phyloP scores from a whole-genome alignment of 2,113 vertebrate species.

The Osmerus mordax region DNA sequence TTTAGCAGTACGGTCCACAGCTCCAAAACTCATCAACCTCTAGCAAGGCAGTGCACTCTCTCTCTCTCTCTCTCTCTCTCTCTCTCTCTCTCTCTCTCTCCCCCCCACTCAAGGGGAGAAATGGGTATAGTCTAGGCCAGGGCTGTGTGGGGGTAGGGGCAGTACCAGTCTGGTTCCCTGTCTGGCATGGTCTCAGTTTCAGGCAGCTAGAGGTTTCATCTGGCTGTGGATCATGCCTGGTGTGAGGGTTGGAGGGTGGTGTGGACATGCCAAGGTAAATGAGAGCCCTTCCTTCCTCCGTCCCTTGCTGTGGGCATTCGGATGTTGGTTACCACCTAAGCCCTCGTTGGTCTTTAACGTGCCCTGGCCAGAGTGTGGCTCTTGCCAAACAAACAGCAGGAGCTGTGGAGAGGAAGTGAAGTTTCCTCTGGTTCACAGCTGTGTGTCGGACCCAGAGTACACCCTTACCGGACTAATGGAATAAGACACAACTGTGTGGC shows the following conservation, averaged over 20 bases:
- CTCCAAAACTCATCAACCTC: slow-evolving; percentile 36
- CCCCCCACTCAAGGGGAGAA: slow-evolving; percentile 3
- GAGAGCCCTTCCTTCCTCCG: slow-evolving; percentile 32
- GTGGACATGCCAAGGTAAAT: slow-evolving; percentile 43
- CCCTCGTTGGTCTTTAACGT: slow-evolving; percentile 11
- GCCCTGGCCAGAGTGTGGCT: slow-evolving; percentile 28
- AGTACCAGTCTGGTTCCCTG: slow-evolving; percentile 12
- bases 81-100: slow-evolving; percentile 14
- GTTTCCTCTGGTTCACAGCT: slow-evolving; percentile 51
- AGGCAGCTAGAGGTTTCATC: slow-evolving; percentile 24
- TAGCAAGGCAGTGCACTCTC: slow-evolving; percentile 35
- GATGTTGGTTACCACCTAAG: slow-evolving; percentile 31
- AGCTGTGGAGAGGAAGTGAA: slow-evolving; percentile 50
- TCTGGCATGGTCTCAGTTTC: slow-evolving; percentile 22
- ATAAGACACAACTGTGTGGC: neutral
- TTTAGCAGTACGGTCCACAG: slow-evolving; percentile 42
- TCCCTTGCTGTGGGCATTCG: slow-evolving; percentile 4
- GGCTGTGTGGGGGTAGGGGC: slow-evolving; percentile 13
- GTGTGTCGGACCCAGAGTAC: slow-evolving; percentile 35
- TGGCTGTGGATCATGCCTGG: slow-evolving; percentile 7
- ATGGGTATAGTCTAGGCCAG: neutral
- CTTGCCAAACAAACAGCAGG: slow-evolving; percentile 9
- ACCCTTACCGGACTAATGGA: slow-evolving; percentile 7
- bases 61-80: too few relatives aligned
- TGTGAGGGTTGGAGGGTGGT: slow-evolving; percentile 8